Base-by-base conservation (phyloP, 2,888 invertebrate genomes). In the Brachyptera risi region DNA sequence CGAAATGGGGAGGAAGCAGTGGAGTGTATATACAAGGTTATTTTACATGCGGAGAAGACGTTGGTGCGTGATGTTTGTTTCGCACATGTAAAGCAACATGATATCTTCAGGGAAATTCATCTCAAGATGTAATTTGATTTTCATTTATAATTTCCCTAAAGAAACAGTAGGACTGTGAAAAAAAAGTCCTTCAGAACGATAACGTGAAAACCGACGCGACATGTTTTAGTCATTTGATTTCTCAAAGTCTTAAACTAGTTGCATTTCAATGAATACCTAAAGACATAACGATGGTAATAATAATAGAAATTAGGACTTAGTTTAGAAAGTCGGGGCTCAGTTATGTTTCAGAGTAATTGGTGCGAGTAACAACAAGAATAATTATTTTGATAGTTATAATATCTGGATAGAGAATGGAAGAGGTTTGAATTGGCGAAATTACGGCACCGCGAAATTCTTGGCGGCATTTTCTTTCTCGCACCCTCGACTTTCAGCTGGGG, bases 391-490 rank as follows among this genome's bases (percentile, higher is more conserved):
- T 24, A n/a, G 24, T 47, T 47, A n/a, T 47, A 24, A 47, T 47
- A 44, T 17, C 24, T 47, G 21, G 47, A 17, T 3, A 15, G 42
- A 42, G 42, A 42, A 21, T n/a, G n/a, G 19, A 42, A 26, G 31
- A 38, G 21, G 54, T 37, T 37, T 54, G 37, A 54, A 54, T 54
- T 54, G 54, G 54, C 54, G 21, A 54, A 54, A 54, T 54, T 54
- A 54, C 54, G 35, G 21, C 35, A 31, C 54, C 54, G 19, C 35
- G 38, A 24, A 24, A 19, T n/a, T 37, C 31, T 35, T 19, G 17
- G 21, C 35, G 35, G 37, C 54, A 35, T 54, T 54, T 54, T 54
- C 35, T 54, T 31, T 54, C 35, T 54, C 54, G 54, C 54, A 54
- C 54, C 54, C 54, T 37, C 54, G 54, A 23, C 54, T 54, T 54